These are phyloP conservation scores for Tortrix viridana DNA, from an alignment of 2,888 invertebrate species.

Conservation along the genomic window DNA sequence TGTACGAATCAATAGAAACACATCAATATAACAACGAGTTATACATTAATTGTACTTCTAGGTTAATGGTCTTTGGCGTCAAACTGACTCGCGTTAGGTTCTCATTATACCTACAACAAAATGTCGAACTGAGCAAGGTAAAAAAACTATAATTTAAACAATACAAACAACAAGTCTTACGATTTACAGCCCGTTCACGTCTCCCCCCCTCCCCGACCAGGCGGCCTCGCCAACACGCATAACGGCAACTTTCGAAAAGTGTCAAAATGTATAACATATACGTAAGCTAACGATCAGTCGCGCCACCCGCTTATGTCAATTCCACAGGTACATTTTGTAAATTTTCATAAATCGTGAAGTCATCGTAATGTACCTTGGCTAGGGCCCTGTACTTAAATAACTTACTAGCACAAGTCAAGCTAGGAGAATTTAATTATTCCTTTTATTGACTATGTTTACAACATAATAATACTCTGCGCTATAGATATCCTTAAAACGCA, in stretches of 20 bases:
- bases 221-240: too few species aligned
- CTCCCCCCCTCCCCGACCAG: constrained; percentile 28
- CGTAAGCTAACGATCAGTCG: too few species aligned
- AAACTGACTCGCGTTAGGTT: constrained; percentile 52
- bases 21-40: constrained; percentile 28
- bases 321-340: too few species aligned
- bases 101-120: constrained; percentile 36
- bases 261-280: too few species aligned
- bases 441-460: constrained; percentile 31
- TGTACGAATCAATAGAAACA: constrained; percentile 10
- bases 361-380: too few species aligned
- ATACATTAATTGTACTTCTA: constrained; percentile 55
- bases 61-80: constrained; percentile 71
- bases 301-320: too few species aligned
- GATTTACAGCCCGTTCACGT: constrained; percentile 65
- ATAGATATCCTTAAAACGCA: constrained; percentile 27
- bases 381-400: constrained; percentile 6
- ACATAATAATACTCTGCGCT: constrained; percentile 46
- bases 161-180: constrained; percentile 69
- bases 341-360: too few species aligned
- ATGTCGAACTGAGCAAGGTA: constrained; percentile 46
- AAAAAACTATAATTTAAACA: constrained; percentile 44
- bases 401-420: constrained; percentile 11
- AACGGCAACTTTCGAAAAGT: too few species aligned
- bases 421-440: constrained; percentile 4